Base-by-base conservation (phyloP, 1,140 invertebrate species). In the Drosophila repletoides region DNA sequence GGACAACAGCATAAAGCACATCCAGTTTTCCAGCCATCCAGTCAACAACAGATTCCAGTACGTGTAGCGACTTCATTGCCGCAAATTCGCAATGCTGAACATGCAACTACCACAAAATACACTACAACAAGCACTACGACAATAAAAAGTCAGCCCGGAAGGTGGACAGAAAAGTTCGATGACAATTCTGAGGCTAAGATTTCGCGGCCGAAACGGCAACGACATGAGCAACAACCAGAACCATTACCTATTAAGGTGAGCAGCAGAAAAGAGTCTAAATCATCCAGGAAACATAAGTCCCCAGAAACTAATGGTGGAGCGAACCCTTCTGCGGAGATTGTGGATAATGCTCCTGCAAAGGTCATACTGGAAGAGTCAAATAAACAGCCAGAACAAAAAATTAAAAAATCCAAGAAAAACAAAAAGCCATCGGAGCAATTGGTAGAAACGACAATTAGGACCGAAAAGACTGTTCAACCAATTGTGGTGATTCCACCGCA, bases 21-120 rank as follows among this genome's bases (percentile, higher is more conserved):
- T 59, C 60, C 69, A 71, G 72, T 69, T 87, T 90, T 89, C 89
- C 92, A 93, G 92, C 92, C 92, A 93, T 93, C 92, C 92, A 93
- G 91, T 91, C 90, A 86, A 60, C 52, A 80, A 49, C 77, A 64
- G 17, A 71, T 90, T 31, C 90, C 68, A 64, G 84, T 90, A 73
- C 92, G 91, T 56, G 34, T 88, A 5, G 72, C 71, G 41, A 65
- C 69, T 19, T 55, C 84, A 22, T 59, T 77, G 12, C 63, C 65
- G 43, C 53, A 64, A 64, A 38, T 59, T 10, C 73, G 70, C 21
- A 84, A 51, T 66, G 56, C 60, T 56, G 52, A 68, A 58, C 22
- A 63, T 34, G 46, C 63, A 33, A 6, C 72, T 0, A 58, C 24
- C 5, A 56, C 51, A 14, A 64, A 70, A 36, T 12, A 36, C 64